Base-by-base conservation (phyloP, 2,888 invertebrate genomes). In the Polietes domitor region DNA sequence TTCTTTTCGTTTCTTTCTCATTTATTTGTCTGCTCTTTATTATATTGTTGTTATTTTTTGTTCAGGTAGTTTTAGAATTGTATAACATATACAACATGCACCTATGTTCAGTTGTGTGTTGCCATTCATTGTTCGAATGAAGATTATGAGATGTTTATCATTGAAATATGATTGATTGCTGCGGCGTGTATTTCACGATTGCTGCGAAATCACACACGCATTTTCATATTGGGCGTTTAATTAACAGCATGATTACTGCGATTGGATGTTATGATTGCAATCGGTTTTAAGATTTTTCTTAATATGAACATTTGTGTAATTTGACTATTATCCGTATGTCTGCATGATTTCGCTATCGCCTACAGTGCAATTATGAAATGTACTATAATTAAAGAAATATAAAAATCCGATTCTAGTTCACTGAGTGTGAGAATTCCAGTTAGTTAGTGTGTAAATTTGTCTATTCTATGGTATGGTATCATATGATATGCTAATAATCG, bases 191-290 rank as follows among this genome's bases (percentile, higher is more conserved):
- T n/a, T 63, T 63, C 32, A 17, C 37, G 63, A 28, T 63, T n/a
- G 2, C 6, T 17, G 32, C 63, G 17, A 17, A 63, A 19, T 28
- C 1, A 53, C 47, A 65, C 53, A 63, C 63, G 63, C 74, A 47
- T 61, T 47, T 63, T 63, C 43, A 74, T 63, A 74, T 74, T 74
- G 47, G 61, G 63, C 28, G 74, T 63, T 50, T 74, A 74, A 74
- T 74, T 74, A 74, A 2, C 63, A 24, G 15, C 58, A 15, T 73
- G 41, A 58, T 73, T 73, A 43, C 32, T n/a, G 12, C 28, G 28
- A 10, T 50, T 65, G 43, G 12, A 47, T 58, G 65, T 17, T 68
- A 37, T 17, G 61, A 50, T 37, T 76, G n/a, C 65, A 50, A 50
- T 76, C 47, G 28, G 21, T 28, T 58, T 43, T 58, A 58, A 10